phyloP scores from a whole-genome alignment of 2,113 vertebrate genomes.

The Megaptera novaeangliae region DNA sequence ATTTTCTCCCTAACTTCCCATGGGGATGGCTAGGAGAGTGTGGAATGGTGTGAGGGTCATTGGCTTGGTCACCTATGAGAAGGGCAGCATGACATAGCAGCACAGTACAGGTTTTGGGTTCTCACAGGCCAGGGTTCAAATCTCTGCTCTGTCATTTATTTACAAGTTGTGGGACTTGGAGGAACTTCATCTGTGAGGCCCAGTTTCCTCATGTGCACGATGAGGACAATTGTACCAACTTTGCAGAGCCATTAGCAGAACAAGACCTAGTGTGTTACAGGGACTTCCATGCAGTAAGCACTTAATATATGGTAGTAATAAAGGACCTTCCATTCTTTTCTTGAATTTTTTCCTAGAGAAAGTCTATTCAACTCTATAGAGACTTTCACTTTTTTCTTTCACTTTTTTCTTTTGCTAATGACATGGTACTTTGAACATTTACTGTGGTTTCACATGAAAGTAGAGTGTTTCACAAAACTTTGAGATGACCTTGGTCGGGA shows the following conservation, averaged over 20 bases:
- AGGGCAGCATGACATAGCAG: neutral
- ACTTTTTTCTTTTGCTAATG: neutral
- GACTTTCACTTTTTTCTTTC: neutral
- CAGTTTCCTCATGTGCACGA: neutral
- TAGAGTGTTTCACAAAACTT: neutral
- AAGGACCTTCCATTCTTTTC: neutral
- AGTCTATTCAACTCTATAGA: neutral
- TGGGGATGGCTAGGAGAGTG: neutral
- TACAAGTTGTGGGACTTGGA: neutral
- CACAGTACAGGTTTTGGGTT: neutral
- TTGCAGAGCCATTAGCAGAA: neutral
- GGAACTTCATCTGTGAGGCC: neutral
- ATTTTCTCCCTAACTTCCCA: neutral
- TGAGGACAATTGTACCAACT: neutral
- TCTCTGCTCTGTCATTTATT: neutral
- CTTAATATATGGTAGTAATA: neutral
- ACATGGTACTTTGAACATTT: neutral
- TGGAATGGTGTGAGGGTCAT: neutral
- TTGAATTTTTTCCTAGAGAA: neutral
- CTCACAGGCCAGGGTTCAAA: neutral
- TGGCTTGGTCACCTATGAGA: neutral
- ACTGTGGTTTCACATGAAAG: conserved; percentile 16
- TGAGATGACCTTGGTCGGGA: neutral
- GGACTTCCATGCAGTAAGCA: neutral
- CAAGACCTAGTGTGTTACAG: neutral